phyloP scores from a whole-genome alignment of 2,888 invertebrate species.

The Volucella inanis region DNA sequence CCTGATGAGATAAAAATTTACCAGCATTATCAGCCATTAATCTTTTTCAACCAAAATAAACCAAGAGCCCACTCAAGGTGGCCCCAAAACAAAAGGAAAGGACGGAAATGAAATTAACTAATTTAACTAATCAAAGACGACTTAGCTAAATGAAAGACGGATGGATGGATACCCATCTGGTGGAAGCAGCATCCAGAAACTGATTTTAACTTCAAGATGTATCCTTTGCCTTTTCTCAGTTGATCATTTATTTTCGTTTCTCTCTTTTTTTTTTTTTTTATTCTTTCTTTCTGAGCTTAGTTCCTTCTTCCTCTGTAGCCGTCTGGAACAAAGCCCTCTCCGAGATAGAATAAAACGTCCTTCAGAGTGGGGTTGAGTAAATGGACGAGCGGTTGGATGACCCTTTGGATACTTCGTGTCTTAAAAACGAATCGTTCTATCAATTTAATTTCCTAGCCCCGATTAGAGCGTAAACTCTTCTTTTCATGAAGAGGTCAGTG shows the following conservation, averaged over 20 bases:
- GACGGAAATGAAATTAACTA: constrained; percentile 42
- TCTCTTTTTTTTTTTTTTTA: neutral
- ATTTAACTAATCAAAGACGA: constrained; percentile 56
- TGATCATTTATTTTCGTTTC: constrained; percentile 44
- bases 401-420: neutral
- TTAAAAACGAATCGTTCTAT: neutral
- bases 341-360: neutral
- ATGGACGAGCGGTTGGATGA: too few relatives aligned
- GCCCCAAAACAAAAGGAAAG: neutral
- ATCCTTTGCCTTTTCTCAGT: constrained; percentile 4
- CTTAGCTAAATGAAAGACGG: constrained; percentile 53
- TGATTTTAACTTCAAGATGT: neutral
- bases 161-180: constrained; percentile 26
- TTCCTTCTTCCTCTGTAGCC: neutral
- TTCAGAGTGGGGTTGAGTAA: too few relatives aligned
- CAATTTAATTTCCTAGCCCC: constrained; percentile 17
- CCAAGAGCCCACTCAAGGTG: neutral
- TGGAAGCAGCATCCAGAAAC: constrained; percentile 31
- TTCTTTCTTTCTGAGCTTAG: neutral
- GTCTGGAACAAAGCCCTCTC: neutral
- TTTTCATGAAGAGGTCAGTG: neutral
- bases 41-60: constrained; percentile 4
- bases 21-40: neutral
- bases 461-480: constrained; percentile 31
- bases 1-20: constrained; percentile 11